Base-by-base conservation (phyloP, 2,797 vertebrate species). In the Lophotriccus pileatus region DNA sequence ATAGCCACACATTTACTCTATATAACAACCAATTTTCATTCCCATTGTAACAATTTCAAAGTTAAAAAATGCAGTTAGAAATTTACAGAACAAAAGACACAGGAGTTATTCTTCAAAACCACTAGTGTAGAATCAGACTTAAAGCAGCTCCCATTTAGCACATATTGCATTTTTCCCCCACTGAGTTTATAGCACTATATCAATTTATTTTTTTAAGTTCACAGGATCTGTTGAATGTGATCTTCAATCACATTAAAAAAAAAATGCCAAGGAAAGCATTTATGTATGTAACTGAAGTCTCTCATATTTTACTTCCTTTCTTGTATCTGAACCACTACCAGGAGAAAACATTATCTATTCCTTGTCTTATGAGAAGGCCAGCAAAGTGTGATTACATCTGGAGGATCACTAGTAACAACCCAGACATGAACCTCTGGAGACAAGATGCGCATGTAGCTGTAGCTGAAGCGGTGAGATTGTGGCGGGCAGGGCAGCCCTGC, bases 191-290 rank as follows among this genome's bases (percentile, higher is more conserved):
- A 41, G 69, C 30, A 37, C 34, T 64, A 56, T 34, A 25, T 69
- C 50, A 74, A 90, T 76, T 94, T 56, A 49, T 79, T 95, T 93
- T 84, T 34, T 86, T 91, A 93, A 96, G 67, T 64, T 14, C 22
- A 62, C 28, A 53, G 6, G 49, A n/a, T 67, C 50, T 68, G 43
- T 89, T 69, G 69, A 78, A 83, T n/a, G n/a, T n/a, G n/a, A n/a
- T n/a, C 14, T 78, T 93, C 53, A 58, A 39, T 7, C 19, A 69
- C 67, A 73, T 74, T 63, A 23, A 27, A 60, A 79, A 24, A 76
- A 59, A 89, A 77, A 64, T 4, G 70, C 22, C 14, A 27, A 37
- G 4, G 50, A 72, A 89, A 66, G 44, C 44, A 77, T 88, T 90
- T 92, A 19, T 34, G 3, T 36, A 36, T 44, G 14, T 52, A 80